A percentile compares a stretch with the other conserved stretches of the same genome.
phyloP scores from a whole-genome alignment of 2,113 vertebrate genomes.

The Etia nguti region DNA sequence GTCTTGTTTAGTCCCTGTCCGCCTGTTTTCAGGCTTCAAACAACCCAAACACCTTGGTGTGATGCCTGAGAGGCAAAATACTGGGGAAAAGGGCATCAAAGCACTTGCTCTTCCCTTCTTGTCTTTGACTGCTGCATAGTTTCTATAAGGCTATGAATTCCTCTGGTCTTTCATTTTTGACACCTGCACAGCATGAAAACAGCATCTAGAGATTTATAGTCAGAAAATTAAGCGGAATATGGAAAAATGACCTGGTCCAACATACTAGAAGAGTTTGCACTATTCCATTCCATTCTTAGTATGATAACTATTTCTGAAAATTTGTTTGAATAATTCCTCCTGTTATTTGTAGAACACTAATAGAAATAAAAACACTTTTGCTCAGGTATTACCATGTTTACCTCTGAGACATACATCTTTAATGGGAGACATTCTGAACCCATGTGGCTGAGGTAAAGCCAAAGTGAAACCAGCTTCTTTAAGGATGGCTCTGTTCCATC shows the following conservation, averaged over 20 bases:
- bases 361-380: background rate
- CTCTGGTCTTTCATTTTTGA: background rate
- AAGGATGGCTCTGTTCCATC: background rate
- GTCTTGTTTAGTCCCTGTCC: background rate
- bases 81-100: background rate
- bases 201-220: background rate
- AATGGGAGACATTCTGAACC: background rate
- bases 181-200: background rate
- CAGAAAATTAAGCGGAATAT: background rate
- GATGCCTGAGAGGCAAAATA: background rate
- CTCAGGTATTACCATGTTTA: background rate
- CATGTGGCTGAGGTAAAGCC: background rate
- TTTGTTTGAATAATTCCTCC: background rate
- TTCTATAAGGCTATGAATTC: background rate
- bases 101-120: background rate
- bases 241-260: background rate
- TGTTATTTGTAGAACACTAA: background rate
- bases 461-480: background rate
- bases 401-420: background rate
- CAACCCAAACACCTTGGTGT: background rate
- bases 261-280: background rate
- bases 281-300: background rate
- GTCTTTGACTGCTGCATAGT: background rate
- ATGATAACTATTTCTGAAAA: background rate
- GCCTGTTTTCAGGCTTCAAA: background rate